Evolutionary conservation across 2,888 invertebrate species (phyloP).

Genomic region (Drosophila aldrichi): DNA sequence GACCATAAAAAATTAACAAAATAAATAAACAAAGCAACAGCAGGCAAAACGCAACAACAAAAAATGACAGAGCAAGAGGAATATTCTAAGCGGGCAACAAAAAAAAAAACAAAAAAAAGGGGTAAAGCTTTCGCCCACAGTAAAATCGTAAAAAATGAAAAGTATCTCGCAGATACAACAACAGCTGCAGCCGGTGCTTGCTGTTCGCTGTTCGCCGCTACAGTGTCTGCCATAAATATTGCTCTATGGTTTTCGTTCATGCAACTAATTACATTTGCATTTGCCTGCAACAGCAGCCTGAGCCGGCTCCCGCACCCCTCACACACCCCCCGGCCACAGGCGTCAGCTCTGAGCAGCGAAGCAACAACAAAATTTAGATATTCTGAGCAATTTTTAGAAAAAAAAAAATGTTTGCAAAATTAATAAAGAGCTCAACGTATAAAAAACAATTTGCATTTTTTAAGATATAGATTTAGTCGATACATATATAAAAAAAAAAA

Average conservation of each 20-base stretch:
- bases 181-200: conserved; percentile 50
- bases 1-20: conserved; percentile 78
- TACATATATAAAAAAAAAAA: neutral
- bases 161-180: conserved; percentile 71
- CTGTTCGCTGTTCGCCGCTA: conserved; percentile 32
- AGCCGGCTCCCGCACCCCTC: too few relatives aligned
- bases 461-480: neutral
- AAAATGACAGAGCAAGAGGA: conserved; percentile 36
- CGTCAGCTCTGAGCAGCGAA: neutral
- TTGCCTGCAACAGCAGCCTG: conserved; percentile 22
- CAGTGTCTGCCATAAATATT: conserved; percentile 78
- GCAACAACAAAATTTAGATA: conserved; percentile 1
- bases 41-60: neutral
- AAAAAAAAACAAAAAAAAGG: conserved; percentile 40
- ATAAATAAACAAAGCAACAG: conserved; percentile 50
- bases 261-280: conserved; percentile 81
- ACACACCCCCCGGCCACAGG: neutral
- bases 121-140: conserved; percentile 59
- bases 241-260: conserved; percentile 75
- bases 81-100: conserved; percentile 67
- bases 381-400: neutral
- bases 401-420: conserved; percentile 6
- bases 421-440: neutral
- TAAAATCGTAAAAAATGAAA: conserved; percentile 80
- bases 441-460: neutral